Evolutionary conservation across 2,797 vertebrate genomes (phyloP), one percentile per base, ranked within the genome.

Genomic region (Champsocephalus gunnari): DNA sequence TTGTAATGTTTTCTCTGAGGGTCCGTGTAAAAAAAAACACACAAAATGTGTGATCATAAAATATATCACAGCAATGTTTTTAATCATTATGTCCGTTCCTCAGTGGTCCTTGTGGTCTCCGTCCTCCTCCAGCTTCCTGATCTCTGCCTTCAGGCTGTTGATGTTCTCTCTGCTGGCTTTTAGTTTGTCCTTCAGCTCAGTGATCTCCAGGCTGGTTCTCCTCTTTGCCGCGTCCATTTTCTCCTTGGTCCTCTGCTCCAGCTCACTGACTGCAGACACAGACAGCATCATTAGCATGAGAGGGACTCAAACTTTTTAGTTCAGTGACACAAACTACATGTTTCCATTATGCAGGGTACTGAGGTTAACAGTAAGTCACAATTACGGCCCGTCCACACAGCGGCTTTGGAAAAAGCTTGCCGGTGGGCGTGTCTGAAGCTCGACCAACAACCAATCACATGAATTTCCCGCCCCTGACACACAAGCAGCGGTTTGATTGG

Each of bases 141-240:
- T 99, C 93, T 99, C 98, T 80, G 89, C 96, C 93, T 99, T 99
- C 82, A 99, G 95, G 84, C 96, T 96, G 93, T 99, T 99, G 91
- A 99, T 99, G 83, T 96, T 98, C 92, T 99, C 98, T 87, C 98
- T 96, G 89, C 97, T 99, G 90, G 97, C 97, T 94, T 99, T 99
- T 71, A 99, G 93, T 84, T 97, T 96, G 88, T 99, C 98, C 91
- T 99, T 99, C 80, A 99, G 95, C 83, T 99, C 98, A 8, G 96
- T 94, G 67, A 99, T 99, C 94, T 99, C 98, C 92, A 97, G 96
- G 84, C 97, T 99, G 34, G 97, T 99, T 92, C 97, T 98, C 92
- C 97, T 99, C 94, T 98, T 99, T 9, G 98, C 97, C 11, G 93
- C 88, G 86, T 99, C 98, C 67, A 99, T 88, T 87, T 99, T 99